Percentiles rank a stretch among this genome's conserved stretches.
phyloP scores from a whole-genome alignment of 2,888 invertebrate species.

The Melieria picta region DNA sequence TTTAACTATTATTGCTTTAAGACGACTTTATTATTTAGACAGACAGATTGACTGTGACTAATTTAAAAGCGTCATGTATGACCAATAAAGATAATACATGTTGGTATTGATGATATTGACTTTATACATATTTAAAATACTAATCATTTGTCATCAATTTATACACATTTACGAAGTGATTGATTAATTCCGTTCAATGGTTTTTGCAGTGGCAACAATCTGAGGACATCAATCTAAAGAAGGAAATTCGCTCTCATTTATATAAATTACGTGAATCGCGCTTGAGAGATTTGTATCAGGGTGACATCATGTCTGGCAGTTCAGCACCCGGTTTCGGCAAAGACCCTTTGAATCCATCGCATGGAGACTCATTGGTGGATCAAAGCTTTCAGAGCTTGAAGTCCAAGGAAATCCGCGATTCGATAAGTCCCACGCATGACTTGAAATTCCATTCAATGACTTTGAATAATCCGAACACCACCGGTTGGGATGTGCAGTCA shows the following conservation, averaged over 20 bases:
- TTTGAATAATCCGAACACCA: slow-evolving; percentile 64
- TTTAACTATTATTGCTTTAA: background rate
- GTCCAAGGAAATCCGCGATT: slow-evolving; percentile 82
- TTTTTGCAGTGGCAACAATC: slow-evolving; percentile 83
- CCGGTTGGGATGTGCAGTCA: slow-evolving; percentile 76
- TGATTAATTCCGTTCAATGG: background rate
- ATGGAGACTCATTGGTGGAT: slow-evolving; percentile 78
- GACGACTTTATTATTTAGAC: too few relatives aligned
- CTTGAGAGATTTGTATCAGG: slow-evolving; percentile 76
- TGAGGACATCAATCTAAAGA: slow-evolving; percentile 85
- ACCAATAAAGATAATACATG: too few relatives aligned
- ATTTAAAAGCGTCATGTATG: too few relatives aligned
- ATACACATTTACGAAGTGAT: too few relatives aligned
- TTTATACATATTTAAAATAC: too few relatives aligned
- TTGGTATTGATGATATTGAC: too few relatives aligned
- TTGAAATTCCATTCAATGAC: slow-evolving; percentile 61
- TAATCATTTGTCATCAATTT: too few relatives aligned
- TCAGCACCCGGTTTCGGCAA: slow-evolving; percentile 65
- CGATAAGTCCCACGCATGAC: slow-evolving; percentile 76
- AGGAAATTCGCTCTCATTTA: slow-evolving; percentile 87
- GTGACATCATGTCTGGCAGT: slow-evolving; percentile 64
- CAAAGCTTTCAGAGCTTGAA: slow-evolving; percentile 82
- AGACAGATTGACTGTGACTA: too few relatives aligned
- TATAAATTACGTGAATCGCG: slow-evolving; percentile 84
- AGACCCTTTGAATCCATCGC: slow-evolving; percentile 67